Percentiles rank a stretch among this genome's conserved stretches.
phyloP scores from a whole-genome alignment of 2,888 invertebrate species.

The Schizaphis graminum region DNA sequence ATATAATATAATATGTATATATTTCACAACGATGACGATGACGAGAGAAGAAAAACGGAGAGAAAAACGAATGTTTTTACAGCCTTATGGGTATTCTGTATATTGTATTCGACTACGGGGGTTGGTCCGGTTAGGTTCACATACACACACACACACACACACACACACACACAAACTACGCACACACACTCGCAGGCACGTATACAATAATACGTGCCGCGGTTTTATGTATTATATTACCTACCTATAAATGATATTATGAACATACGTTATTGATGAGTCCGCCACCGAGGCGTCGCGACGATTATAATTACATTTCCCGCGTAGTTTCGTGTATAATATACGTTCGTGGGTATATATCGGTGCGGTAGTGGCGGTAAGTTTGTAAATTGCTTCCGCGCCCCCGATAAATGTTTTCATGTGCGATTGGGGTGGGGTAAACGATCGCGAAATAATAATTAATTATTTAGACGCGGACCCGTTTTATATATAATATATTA shows the following conservation, averaged over 20 bases:
- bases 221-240: conserved; percentile 8
- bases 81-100: background rate
- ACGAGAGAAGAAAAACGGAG: background rate
- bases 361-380: background rate
- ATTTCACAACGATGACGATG: background rate
- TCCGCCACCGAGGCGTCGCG: conserved; percentile 35
- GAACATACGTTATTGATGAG: conserved; percentile 46
- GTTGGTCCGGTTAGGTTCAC: background rate
- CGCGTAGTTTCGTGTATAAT: background rate
- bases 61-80: background rate
- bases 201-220: conserved; percentile 25
- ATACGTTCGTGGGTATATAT: background rate
- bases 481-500: conserved; percentile 6
- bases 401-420: background rate
- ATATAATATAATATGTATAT: background rate
- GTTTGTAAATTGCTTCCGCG: conserved; percentile 3
- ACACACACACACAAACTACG: background rate
- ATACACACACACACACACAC: background rate
- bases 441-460: conserved; percentile 56
- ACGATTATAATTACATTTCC: conserved; percentile 46
- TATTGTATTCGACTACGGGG: background rate
- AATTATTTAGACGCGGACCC: conserved; percentile 43
- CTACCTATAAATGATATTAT: background rate
- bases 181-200: background rate
- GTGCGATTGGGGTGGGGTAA: background rate